Base-by-base conservation (phyloP, 1,140 invertebrate species). In the Brachionus rotundiformis region DNA sequence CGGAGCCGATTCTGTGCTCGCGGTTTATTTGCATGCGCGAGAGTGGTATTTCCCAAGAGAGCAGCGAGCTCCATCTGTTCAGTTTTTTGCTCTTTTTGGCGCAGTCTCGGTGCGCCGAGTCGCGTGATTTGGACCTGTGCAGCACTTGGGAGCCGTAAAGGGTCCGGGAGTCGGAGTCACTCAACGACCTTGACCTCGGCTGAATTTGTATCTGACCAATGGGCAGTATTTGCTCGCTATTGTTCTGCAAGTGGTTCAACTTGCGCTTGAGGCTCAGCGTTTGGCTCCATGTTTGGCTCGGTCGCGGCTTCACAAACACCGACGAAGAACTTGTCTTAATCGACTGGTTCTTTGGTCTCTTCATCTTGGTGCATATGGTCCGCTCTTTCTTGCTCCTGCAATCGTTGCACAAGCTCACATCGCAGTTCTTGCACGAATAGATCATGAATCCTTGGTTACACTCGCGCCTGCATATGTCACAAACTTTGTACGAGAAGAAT, bases 171-270 rank as follows among this genome's bases (percentile, higher is more conserved):
- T 77, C 75, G 2, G 75, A 23, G 11, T 77, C 75, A 10, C 75
- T 77, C 0, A 77, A 11, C 11, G 75, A 77, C 27, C 75, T 49
- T 25, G 75, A 41, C 19, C 49, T 29, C 4, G 75, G 19, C 31
- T 33, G 65, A 49, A 77, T n/a, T 19, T 31, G 36, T 29, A 77
- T 54, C 49, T 77, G 44, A 33, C 23, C 33, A n/a, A 77, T 77
- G 13, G 75, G 75, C 10, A 77, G 49, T 7, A 77, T 77, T 59
- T 77, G 75, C 41, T 77, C 75, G 31, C 75, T 77, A 8, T 54
- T 77, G 19, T 77, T 77, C 23, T 77, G 75, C 16, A 77, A 31
- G 1, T 59, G 29, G 23, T 25, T 49, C 11, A 44, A 31, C 36
- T 77, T 77, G 11, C 33, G 44, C 27, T 77, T 77, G 5, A 71